Conservation (phyloP, 2,113 vertebrate species). For the Cariama cristata region DNA sequence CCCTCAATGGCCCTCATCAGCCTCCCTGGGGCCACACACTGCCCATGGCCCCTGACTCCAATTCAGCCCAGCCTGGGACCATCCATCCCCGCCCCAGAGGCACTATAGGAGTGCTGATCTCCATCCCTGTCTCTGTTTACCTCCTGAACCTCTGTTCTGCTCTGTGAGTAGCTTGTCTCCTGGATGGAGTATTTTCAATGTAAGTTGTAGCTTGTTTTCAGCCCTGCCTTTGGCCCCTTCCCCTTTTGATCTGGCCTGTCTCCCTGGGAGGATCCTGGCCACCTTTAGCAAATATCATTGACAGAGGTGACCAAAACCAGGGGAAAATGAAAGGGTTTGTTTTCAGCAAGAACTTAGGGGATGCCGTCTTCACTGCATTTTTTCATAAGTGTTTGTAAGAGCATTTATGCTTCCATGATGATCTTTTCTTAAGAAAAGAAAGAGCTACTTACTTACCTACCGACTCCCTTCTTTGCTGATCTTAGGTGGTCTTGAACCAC, state of each 20-base stretch:
- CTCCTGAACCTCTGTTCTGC: neutral
- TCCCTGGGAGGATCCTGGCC: neutral
- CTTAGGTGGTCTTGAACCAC: neutral
- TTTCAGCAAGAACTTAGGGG: neutral
- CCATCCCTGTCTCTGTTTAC: neutral
- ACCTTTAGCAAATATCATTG: neutral
- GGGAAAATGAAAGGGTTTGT: neutral
- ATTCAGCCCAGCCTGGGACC: neutral
- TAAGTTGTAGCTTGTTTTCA: neutral
- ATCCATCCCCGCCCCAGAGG: neutral
- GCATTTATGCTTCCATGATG: neutral
- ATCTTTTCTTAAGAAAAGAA: neutral
- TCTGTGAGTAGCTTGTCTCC: neutral
- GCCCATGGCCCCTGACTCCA: rapidly evolving
- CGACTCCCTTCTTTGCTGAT: neutral
- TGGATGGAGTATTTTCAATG: neutral
- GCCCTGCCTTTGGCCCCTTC: neutral
- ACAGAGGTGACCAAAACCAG: neutral
- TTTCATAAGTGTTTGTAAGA: neutral
- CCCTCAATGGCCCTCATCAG: neutral
- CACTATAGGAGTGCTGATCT: neutral
- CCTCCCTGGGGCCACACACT: neutral
- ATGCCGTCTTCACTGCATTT: neutral
- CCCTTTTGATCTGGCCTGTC: neutral
- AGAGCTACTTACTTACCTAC: neutral